phyloP scores from a whole-genome alignment of 1,140 invertebrate species.

The Pogonomyrmex barbatus region DNA sequence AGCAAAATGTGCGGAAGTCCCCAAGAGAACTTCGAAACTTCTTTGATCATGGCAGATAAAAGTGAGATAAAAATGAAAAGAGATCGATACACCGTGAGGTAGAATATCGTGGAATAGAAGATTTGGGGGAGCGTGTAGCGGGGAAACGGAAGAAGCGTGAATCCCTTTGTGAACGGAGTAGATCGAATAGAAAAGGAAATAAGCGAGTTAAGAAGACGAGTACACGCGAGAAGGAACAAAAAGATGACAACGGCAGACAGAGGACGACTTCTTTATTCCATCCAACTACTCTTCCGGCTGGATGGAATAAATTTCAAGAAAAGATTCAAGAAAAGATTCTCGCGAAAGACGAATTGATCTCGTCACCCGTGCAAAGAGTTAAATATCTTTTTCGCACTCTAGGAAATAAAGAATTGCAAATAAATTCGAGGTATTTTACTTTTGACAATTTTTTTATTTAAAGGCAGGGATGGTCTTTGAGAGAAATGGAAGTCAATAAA shows the following conservation, averaged over 20 bases:
- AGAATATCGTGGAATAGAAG: slow-evolving; percentile 48
- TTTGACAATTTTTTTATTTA: slow-evolving; percentile 13
- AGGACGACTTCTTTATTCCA: slow-evolving; percentile 58
- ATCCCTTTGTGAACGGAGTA: slow-evolving; percentile 51
- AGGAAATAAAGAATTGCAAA: not conserved
- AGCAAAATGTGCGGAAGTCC: slow-evolving; percentile 45
- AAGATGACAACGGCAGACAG: slow-evolving; percentile 55
- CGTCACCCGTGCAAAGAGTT: slow-evolving; percentile 24
- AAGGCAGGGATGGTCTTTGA: not conserved
- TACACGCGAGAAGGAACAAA: slow-evolving; percentile 55
- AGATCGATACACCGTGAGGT: slow-evolving; percentile 33
- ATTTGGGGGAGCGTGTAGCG: slow-evolving; percentile 26
- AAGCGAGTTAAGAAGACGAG: slow-evolving; percentile 63
- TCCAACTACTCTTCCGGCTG: slow-evolving; percentile 54
- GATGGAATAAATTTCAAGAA: slow-evolving; percentile 59
- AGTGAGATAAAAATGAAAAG: slow-evolving; percentile 26
- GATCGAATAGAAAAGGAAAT: slow-evolving; percentile 63
- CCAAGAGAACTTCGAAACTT: slow-evolving; percentile 36
- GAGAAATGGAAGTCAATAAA: slow-evolving; percentile 33
- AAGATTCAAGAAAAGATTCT: slow-evolving; percentile 51
- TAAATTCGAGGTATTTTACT: not conserved
- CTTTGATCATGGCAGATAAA: slow-evolving; percentile 50
- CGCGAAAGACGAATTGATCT: slow-evolving; percentile 45
- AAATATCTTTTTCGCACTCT: slow-evolving; percentile 1
- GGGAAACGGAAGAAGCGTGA: slow-evolving; percentile 33